Conservation (phyloP, 2,113 vertebrate genomes). For the Onychostoma macrolepis region DNA sequence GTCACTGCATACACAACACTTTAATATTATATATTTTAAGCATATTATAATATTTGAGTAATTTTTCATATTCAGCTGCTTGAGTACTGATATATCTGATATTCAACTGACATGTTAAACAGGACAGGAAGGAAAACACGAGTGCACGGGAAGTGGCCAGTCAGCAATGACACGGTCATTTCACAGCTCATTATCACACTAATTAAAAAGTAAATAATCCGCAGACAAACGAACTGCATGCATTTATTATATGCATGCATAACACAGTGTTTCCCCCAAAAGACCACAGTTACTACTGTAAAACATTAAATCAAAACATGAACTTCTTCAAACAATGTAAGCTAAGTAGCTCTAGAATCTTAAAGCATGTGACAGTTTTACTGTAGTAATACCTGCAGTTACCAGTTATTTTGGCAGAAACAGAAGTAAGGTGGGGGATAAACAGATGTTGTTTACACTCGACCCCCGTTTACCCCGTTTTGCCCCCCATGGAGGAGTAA, state of each 20-base stretch:
- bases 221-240: not conserved
- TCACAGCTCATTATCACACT: conserved; percentile 44
- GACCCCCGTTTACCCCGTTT: not conserved
- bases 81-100: not conserved
- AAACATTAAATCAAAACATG: not conserved
- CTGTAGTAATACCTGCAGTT: not conserved
- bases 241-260: not conserved
- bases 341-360: not conserved
- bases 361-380: not conserved
- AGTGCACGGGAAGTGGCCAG: conserved; percentile 34
- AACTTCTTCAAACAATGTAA: not conserved
- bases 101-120: not conserved
- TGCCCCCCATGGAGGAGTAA: not conserved
- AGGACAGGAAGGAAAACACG: not conserved
- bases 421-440: not conserved
- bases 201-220: conserved; percentile 47
- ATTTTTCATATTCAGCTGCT: not conserved
- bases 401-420: not conserved
- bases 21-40: not conserved
- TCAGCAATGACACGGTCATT: conserved; percentile 39
- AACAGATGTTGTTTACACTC: conserved; percentile 25
- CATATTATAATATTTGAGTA: not conserved
- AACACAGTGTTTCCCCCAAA: not conserved
- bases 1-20: not conserved
- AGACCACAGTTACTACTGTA: not conserved